Conservation (phyloP, 2,888 invertebrate genomes). For the Meganola albula region DNA sequence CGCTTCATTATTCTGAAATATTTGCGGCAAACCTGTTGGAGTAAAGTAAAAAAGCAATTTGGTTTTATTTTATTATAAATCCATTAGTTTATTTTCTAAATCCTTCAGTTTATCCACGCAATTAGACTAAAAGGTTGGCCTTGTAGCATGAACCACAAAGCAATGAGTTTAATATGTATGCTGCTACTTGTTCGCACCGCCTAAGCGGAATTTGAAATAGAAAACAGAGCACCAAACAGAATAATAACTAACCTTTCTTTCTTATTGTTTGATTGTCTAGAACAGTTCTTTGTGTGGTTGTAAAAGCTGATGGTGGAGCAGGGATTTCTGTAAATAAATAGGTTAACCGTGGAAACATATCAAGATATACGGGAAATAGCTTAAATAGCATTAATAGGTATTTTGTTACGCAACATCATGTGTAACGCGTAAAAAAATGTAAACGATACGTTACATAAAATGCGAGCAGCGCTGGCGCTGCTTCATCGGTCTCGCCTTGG, state of each 20-base stretch:
- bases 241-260: constrained; percentile 54
- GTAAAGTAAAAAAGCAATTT: constrained; percentile 1
- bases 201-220: not conserved
- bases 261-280: constrained; percentile 67
- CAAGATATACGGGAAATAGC: too few relatives aligned
- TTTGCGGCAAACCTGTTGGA: constrained; percentile 53
- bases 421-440: too few relatives aligned
- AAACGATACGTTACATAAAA: too few relatives aligned
- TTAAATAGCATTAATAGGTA: too few relatives aligned
- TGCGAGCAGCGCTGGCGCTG: too few relatives aligned
- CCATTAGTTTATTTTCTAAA: not conserved
- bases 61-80: not conserved
- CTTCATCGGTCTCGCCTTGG: too few relatives aligned
- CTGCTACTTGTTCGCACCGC: not conserved
- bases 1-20: constrained; percentile 53
- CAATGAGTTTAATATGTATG: too few relatives aligned
- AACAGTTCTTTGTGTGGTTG: constrained; percentile 71
- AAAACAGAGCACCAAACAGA: not conserved
- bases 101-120: not conserved
- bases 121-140: not conserved
- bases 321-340: constrained; percentile 85
- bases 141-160: too few relatives aligned
- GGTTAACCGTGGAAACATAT: too few relatives aligned
- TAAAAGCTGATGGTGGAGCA: constrained; percentile 86
- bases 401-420: too few relatives aligned